phyloP scores from a whole-genome alignment of 1,140 invertebrate species.

The Nomia melanderi region DNA sequence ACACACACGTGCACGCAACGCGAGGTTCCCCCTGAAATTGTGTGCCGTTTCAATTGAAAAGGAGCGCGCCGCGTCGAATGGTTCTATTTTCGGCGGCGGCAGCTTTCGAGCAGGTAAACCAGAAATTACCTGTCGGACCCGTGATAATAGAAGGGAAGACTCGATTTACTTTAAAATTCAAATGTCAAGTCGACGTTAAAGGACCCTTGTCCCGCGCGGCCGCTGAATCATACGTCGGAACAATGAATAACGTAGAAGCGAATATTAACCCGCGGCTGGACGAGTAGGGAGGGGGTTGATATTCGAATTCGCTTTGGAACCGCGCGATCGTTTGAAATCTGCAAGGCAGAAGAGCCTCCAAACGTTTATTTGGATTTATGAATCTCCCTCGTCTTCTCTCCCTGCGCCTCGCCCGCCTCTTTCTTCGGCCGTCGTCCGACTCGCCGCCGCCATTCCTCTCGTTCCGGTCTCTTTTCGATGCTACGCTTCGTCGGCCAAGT shows the following conservation, averaged over 20 bases:
- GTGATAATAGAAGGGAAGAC: constrained; percentile 6
- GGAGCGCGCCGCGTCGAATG: neutral
- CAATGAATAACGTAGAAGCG: constrained; percentile 46
- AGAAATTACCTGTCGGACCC: constrained; percentile 24
- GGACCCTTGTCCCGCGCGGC: constrained; percentile 28
- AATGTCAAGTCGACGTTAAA: constrained; percentile 35
- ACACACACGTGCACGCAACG: too few relatives aligned
- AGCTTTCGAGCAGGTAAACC: neutral
- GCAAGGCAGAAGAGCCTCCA: constrained; percentile 45
- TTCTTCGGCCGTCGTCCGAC: neutral
- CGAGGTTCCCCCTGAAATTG: too few relatives aligned
- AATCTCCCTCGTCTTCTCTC: constrained; percentile 61
- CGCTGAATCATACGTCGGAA: constrained; percentile 36
- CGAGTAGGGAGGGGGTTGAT: neutral
- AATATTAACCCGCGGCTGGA: constrained; percentile 29
- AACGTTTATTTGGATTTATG: constrained; percentile 76
- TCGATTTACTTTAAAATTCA: constrained; percentile 51
- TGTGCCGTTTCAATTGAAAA: neutral
- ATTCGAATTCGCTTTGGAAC: constrained; percentile 46
- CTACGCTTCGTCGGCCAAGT: constrained; percentile 53
- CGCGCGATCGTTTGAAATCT: constrained; percentile 44
- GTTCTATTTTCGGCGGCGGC: neutral
- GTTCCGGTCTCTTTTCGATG: constrained; percentile 26
- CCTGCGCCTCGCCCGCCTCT: too few relatives aligned
- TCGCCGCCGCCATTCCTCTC: neutral